These are phyloP conservation scores for Ammospiza nelsoni DNA, from an alignment of 2,113 vertebrate species.

Conservation along the genomic window DNA sequence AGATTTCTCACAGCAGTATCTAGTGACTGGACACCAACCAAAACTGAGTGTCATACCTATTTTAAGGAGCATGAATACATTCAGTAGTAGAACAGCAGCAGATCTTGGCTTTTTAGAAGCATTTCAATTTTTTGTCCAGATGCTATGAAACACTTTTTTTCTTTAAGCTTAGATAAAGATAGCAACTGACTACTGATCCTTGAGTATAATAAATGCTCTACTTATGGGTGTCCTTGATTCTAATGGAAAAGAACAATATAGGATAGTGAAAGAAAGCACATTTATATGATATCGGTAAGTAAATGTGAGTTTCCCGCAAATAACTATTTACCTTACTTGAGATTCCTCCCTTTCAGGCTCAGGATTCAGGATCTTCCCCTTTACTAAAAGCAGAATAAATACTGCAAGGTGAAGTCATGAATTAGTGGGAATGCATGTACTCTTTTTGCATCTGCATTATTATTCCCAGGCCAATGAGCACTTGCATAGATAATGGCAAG, in stretches of 20 bases:
- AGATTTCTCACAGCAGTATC: neutral
- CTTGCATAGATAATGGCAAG: neutral
- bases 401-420: neutral
- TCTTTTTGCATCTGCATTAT: neutral
- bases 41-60: neutral
- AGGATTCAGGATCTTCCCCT: neutral
- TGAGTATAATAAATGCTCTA: neutral
- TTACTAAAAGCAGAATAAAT: neutral
- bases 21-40: neutral
- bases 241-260: neutral
- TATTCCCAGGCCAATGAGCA: neutral
- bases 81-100: neutral
- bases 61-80: slow-evolving; percentile 3
- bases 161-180: neutral
- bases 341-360: neutral
- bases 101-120: neutral
- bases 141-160: neutral
- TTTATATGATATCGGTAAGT: neutral
- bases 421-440: neutral
- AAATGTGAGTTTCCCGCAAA: neutral
- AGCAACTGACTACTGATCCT: neutral
- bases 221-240: neutral
- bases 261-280: neutral
- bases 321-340: neutral
- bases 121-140: neutral